Conservation (phyloP, 23 tunicate genomes). For the Ciona savignyi region DNA sequence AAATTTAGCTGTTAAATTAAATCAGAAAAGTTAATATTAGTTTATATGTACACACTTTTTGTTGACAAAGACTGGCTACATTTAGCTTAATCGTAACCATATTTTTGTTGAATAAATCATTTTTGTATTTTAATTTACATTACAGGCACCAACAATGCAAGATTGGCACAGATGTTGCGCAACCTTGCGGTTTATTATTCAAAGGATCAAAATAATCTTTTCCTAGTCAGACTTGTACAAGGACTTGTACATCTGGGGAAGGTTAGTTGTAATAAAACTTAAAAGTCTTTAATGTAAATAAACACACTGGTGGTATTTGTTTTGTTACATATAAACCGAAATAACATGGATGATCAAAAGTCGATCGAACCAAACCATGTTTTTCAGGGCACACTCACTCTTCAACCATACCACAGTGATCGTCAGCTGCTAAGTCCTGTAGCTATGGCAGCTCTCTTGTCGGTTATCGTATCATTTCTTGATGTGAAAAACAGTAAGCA, state of each 20-base stretch:
- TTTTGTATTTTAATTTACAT: neutral
- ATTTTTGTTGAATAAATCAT: too few relatives aligned
- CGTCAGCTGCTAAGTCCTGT: conserved; percentile 80
- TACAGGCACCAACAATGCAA: conserved; percentile 89
- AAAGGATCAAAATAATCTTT: conserved; percentile 80
- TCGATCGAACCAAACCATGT: neutral
- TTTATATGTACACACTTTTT: too few relatives aligned
- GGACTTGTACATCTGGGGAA: conserved; percentile 93
- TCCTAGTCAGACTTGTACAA: conserved; percentile 79
- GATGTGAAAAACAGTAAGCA: conserved; percentile 82
- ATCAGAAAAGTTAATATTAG: too few relatives aligned
- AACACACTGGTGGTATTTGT: neutral
- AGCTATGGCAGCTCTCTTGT: conserved; percentile 64
- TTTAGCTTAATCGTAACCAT: too few relatives aligned
- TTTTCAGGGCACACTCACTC: conserved; percentile 84
- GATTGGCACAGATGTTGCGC: conserved; percentile 94
- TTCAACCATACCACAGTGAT: conserved; percentile 94
- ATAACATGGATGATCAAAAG: neutral
- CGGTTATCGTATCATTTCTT: conserved; percentile 65
- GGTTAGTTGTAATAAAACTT: conserved; percentile 26
- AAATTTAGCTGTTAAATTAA: too few relatives aligned
- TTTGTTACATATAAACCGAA: neutral
- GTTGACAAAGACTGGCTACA: too few relatives aligned
- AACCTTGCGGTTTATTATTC: conserved; percentile 89
- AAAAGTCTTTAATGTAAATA: neutral